A percentile compares a stretch with the other conserved stretches of the same genome.
Evolutionary conservation across 2,797 vertebrate species (phyloP).

Genomic region (Coccyzus lansbergi): DNA sequence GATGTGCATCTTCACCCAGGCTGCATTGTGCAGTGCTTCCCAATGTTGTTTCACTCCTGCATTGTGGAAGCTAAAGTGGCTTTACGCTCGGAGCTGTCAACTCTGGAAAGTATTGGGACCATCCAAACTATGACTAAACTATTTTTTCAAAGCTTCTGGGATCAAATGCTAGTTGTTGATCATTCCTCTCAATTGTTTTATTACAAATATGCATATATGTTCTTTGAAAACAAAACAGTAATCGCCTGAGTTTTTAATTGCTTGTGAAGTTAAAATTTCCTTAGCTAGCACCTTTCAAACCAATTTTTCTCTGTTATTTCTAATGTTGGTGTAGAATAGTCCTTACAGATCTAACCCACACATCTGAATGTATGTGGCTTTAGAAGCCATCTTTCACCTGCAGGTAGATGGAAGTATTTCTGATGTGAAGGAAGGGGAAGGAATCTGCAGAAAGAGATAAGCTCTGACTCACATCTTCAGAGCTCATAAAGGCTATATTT

Average conservation of each 20-base stretch:
- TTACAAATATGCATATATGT: not conserved
- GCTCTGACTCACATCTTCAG: conserved; percentile 5
- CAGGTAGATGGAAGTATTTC: not conserved
- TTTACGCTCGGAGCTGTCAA: not conserved
- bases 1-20: not conserved
- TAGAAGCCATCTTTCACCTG: not conserved
- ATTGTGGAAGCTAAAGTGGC: not conserved
- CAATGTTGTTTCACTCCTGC: not conserved
- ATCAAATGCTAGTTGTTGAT: not conserved
- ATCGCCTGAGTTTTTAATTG: not conserved
- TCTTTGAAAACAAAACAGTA: not conserved
- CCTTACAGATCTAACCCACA: not conserved
- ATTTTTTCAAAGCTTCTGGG: conserved; percentile 4
- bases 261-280: not conserved
- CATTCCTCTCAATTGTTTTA: not conserved
- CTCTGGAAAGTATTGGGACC: not conserved
- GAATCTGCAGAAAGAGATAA: not conserved
- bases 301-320: not conserved
- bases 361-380: not conserved
- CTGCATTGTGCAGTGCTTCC: not conserved
- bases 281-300: not conserved
- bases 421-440: not conserved
- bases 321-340: not conserved
- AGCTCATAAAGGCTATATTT: not conserved
- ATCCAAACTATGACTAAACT: not conserved